A percentile compares a stretch with the other conserved stretches of the same genome.
These are phyloP conservation scores for Tupiocoris notatus DNA, from an alignment of 2,888 invertebrate species.

Conservation along the genomic window DNA sequence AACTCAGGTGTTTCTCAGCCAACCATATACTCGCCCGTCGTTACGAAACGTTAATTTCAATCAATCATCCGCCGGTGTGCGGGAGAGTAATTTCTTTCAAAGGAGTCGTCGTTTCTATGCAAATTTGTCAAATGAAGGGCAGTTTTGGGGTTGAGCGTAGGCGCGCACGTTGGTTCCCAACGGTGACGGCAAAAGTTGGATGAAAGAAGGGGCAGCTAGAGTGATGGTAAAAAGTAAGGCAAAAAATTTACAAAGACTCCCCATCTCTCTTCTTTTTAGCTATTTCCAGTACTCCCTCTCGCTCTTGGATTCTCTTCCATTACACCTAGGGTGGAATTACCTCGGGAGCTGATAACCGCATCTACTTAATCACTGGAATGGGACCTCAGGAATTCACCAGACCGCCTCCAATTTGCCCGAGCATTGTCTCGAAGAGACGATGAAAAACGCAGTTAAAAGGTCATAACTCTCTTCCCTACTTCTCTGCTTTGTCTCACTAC, in stretches of 20 bases:
- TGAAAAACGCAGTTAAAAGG: constrained; percentile 42
- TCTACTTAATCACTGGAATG: constrained; percentile 46
- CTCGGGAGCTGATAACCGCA: constrained; percentile 46
- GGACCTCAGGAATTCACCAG: constrained; percentile 40
- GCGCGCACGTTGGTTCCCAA: constrained; percentile 20
- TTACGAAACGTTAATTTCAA: background rate
- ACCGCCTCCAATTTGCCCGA: constrained; percentile 40
- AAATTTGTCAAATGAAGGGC: constrained; percentile 38
- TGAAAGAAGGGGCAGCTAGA: background rate
- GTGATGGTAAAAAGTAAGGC: constrained; percentile 7
- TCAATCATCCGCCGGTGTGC: background rate
- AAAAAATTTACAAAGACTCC: constrained; percentile 36
- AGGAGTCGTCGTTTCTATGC: constrained; percentile 27
- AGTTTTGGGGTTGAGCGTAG: constrained; percentile 7
- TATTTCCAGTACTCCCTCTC: no score
- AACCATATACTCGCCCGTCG: background rate
- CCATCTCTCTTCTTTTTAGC: background rate
- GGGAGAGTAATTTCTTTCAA: background rate
- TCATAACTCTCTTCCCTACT: constrained; percentile 23
- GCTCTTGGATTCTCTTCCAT: background rate
- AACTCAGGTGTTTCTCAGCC: background rate
- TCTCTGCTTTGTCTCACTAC: background rate
- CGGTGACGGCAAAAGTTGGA: constrained; percentile 4
- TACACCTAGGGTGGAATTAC: constrained; percentile 22
- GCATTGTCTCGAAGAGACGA: constrained; percentile 41